These are phyloP conservation scores for Clinocottus analis DNA, from an alignment of 2,113 vertebrate genomes.

Conservation along the genomic window DNA sequence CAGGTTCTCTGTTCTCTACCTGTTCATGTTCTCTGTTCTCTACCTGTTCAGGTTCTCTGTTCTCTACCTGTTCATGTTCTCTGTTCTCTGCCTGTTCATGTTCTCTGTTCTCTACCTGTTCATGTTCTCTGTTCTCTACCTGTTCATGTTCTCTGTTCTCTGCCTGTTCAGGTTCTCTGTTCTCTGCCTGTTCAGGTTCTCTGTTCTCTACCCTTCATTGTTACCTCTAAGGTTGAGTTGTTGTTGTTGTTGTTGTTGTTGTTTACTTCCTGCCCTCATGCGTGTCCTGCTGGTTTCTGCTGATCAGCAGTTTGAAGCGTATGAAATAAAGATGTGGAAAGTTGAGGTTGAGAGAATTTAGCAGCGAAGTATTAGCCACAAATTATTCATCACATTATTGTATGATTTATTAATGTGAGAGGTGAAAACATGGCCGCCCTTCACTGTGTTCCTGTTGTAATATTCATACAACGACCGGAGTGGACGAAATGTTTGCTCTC, in stretches of 20 bases:
- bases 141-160: too few relatives aligned
- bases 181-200: too few relatives aligned
- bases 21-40: too few relatives aligned
- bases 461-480: constrained; percentile 5
- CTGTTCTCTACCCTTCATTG: not conserved
- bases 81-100: too few relatives aligned
- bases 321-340: constrained; percentile 53
- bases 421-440: not conserved
- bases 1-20: too few relatives aligned
- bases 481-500: not conserved
- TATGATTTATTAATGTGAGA: constrained; percentile 63
- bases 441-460: constrained; percentile 22
- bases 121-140: too few relatives aligned
- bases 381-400: constrained; percentile 70
- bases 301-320: not conserved
- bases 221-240: not conserved
- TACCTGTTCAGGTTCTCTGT: too few relatives aligned
- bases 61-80: too few relatives aligned
- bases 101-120: too few relatives aligned
- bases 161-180: too few relatives aligned
- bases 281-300: not conserved
- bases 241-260: too few relatives aligned
- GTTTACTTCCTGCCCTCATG: too few relatives aligned
- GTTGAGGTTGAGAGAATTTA: constrained; percentile 3
- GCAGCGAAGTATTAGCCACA: constrained; percentile 27